These are phyloP conservation scores for Xiphias gladius DNA, from an alignment of 2,113 vertebrate genomes.

Conservation along the genomic window DNA sequence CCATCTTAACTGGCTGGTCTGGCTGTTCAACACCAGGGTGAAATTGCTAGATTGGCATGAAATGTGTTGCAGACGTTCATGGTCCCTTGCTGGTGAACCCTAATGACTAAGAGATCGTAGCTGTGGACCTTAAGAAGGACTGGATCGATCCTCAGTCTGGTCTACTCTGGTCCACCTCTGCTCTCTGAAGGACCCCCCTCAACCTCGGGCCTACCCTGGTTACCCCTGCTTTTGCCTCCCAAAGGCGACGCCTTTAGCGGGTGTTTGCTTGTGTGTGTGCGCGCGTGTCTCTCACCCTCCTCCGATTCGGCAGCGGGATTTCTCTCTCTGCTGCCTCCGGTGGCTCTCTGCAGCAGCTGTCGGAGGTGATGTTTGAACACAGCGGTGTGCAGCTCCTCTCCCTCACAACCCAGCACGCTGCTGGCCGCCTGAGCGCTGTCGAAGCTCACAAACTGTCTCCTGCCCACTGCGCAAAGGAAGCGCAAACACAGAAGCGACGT, in stretches of 20 bases:
- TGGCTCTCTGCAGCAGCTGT: conserved; percentile 90
- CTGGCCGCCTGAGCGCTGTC: conserved; percentile 88
- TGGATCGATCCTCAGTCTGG: no score
- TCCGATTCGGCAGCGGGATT: conserved; percentile 32
- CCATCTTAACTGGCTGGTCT: no score
- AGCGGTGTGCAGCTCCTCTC: conserved; percentile 90
- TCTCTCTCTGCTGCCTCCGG: conserved; percentile 65
- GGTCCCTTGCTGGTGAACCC: no score
- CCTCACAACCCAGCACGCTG: conserved; percentile 90
- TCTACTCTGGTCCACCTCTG: not conserved
- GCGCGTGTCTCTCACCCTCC: conserved; percentile 71
- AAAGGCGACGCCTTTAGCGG: no score
- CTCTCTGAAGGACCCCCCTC: not conserved
- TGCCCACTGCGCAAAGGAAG: conserved; percentile 85
- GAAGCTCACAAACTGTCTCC: conserved; percentile 94
- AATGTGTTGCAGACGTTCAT: no score
- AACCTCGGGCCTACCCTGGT: not conserved
- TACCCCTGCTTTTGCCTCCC: not conserved
- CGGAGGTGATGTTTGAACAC: conserved; percentile 97
- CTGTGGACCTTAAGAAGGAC: no score
- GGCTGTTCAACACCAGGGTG: no score
- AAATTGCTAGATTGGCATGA: no score
- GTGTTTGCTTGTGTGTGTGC: not conserved
- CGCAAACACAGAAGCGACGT: not conserved
- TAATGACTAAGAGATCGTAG: no score